A percentile compares a stretch with the other conserved stretches of the same genome.
Conservation (phyloP, 2,888 invertebrate species). For the Ophion obscuratus region DNA sequence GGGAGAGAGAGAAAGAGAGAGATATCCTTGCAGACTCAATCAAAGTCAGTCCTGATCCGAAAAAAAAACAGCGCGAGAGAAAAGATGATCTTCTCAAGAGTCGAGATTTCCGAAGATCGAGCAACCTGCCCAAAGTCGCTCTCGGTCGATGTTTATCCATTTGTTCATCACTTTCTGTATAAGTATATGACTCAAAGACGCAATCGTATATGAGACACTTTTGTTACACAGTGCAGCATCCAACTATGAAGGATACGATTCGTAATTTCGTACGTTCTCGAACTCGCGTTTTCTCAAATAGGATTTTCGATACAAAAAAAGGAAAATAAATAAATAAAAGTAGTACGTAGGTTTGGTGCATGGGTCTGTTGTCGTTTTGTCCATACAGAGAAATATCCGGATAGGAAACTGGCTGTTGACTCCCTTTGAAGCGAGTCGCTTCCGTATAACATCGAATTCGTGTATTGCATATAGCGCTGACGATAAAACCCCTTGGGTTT, state of each 20-base stretch:
- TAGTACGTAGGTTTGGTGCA: no score
- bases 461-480: conserved; percentile 18
- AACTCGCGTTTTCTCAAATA: no score
- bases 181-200: background rate
- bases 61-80: conserved; percentile 26
- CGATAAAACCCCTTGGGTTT: conserved; percentile 42
- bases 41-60: conserved; percentile 60
- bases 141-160: conserved; percentile 42
- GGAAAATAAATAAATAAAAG: background rate
- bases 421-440: conserved; percentile 34
- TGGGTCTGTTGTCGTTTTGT: no score
- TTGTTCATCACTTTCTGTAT: conserved; percentile 28
- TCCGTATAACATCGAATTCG: conserved; percentile 17
- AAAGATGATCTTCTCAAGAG: conserved; percentile 31
- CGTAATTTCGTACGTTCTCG: no score
- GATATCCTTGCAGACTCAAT: conserved; percentile 58
- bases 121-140: conserved; percentile 41
- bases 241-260: background rate
- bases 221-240: background rate
- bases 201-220: background rate
- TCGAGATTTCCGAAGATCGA: conserved; percentile 48
- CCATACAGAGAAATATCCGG: background rate
- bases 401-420: conserved; percentile 6
- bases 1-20: conserved; percentile 33
- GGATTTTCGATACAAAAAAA: background rate